Evolutionary conservation across 2,888 invertebrate genomes (phyloP).

Genomic region (Acanthoscelides obtectus): DNA sequence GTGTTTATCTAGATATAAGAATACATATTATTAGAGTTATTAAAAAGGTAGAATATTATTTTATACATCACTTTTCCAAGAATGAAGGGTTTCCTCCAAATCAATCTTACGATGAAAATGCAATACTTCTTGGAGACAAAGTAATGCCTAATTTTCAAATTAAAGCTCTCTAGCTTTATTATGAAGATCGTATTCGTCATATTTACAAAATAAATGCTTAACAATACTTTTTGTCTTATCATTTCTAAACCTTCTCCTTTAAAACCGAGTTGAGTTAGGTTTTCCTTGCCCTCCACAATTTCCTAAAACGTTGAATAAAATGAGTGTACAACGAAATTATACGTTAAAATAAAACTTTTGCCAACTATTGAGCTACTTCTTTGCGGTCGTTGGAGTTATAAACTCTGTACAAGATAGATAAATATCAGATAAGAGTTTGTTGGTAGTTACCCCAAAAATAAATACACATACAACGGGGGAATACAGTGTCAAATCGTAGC

Average conservation of each 20-base stretch:
- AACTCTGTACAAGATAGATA: constrained; percentile 67
- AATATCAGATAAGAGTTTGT: constrained; percentile 1
- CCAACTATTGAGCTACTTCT: constrained; percentile 75
- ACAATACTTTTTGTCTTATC: background rate
- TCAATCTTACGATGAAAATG: no score
- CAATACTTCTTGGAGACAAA: no score
- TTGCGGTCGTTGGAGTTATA: constrained; percentile 88
- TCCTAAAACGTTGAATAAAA: constrained; percentile 49
- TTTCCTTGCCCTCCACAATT: constrained; percentile 73
- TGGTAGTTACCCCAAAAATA: constrained; percentile 64
- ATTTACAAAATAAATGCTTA: no score
- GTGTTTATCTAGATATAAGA: no score
- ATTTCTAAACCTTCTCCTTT: background rate
- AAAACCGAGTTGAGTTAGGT: constrained; percentile 68
- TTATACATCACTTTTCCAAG: no score
- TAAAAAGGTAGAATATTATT: no score
- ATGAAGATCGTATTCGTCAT: no score
- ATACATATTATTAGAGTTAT: no score
- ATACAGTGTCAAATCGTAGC: constrained; percentile 58
- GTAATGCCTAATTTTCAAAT: no score
- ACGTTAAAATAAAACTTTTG: constrained; percentile 44
- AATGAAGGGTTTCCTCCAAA: no score
- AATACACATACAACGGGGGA: constrained; percentile 65
- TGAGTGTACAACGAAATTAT: background rate
- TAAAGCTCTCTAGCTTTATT: no score